phyloP scores from a whole-genome alignment of 2,888 invertebrate genomes.

The Lampropteryx suffumata region DNA sequence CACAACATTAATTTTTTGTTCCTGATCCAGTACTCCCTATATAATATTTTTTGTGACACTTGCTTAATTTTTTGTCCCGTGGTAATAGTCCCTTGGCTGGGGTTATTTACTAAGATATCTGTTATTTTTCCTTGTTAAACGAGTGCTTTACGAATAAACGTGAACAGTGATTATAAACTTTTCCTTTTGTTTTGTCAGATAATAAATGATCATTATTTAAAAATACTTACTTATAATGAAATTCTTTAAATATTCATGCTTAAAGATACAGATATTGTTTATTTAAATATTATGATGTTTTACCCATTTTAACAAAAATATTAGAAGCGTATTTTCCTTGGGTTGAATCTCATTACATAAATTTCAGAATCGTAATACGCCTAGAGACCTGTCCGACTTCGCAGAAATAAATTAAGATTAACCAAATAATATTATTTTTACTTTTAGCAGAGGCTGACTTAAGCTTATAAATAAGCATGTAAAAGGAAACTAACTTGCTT shows the following conservation, averaged over 20 bases:
- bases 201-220: background rate
- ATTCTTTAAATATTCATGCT: conserved; percentile 4
- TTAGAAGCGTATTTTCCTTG: conserved; percentile 9
- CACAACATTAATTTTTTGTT: no score
- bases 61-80: background rate
- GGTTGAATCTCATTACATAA: conserved; percentile 27
- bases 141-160: conserved; percentile 32
- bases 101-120: conserved; percentile 44
- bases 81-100: conserved; percentile 1
- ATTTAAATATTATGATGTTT: conserved; percentile 5
- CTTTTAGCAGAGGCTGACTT: conserved; percentile 23
- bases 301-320: conserved; percentile 19
- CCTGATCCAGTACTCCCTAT: no score
- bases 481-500: conserved; percentile 18
- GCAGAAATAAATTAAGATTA: conserved; percentile 34
- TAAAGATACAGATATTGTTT: background rate
- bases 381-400: conserved; percentile 34
- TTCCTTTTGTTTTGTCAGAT: conserved; percentile 15
- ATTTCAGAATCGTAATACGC: conserved; percentile 33
- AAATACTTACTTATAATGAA: background rate
- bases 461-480: conserved; percentile 23
- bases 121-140: conserved; percentile 39
- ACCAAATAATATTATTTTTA: conserved; percentile 29
- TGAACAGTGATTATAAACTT: conserved; percentile 22
- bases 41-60: no score